Conservation (phyloP, 2,797 vertebrate species). For the Chaenodraco wilsoni region DNA sequence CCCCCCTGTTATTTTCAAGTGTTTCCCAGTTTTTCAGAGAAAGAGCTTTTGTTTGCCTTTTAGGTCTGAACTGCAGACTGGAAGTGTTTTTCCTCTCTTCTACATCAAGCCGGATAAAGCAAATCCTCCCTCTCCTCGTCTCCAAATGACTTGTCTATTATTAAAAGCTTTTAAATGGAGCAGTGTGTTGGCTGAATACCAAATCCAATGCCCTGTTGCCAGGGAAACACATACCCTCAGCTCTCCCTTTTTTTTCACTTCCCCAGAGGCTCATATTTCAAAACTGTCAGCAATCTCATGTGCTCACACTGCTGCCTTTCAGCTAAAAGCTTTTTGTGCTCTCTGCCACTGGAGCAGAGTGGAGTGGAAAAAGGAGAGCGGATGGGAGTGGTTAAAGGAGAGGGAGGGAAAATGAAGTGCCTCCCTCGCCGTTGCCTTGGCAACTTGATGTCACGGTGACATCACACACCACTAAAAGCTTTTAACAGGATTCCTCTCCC, state of each 20-base stretch:
- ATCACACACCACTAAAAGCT: conserved; percentile 99
- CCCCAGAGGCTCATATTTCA: conserved; percentile 87
- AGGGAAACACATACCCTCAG: conserved; percentile 75
- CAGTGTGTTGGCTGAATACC: conserved; percentile 73
- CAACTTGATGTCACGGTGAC: conserved; percentile 99
- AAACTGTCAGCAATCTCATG: conserved; percentile 90
- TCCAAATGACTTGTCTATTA: conserved; percentile 72
- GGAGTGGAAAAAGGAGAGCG: conserved; percentile 54
- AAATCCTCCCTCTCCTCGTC: conserved; percentile 45
- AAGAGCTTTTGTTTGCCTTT: conserved; percentile 40
- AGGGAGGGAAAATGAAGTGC: conserved; percentile 79
- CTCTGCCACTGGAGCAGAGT: conserved; percentile 77
- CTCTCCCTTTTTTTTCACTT: conserved; percentile 35
- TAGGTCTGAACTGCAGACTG: conserved; percentile 38
- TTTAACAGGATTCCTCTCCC: conserved; percentile 99
- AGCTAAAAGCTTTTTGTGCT: conserved; percentile 99
- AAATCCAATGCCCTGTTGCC: conserved; percentile 76
- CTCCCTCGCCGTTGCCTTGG: conserved; percentile 93
- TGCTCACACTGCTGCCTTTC: conserved; percentile 92
- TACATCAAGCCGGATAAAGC: conserved; percentile 50
- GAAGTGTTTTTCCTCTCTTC: conserved; percentile 31
- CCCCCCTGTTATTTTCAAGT: conserved; percentile 17
- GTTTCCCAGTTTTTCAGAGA: conserved; percentile 31
- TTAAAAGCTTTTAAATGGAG: conserved; percentile 89
- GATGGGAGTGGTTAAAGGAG: conserved; percentile 69